Evolutionary conservation across 2,797 vertebrate genomes (phyloP).

Genomic region (Rhynchotus rufescens): DNA sequence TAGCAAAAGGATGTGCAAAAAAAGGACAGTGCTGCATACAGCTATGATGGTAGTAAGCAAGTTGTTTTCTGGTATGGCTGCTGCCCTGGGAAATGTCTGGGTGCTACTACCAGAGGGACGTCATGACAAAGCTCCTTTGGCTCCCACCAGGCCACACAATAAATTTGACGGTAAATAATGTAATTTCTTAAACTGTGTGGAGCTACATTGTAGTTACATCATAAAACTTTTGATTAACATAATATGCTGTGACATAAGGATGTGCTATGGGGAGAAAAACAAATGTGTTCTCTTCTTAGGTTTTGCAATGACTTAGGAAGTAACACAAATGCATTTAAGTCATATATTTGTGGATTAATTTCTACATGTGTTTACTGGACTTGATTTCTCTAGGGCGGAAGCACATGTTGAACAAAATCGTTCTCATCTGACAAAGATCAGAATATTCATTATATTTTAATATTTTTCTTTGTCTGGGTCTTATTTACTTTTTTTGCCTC

Average conservation of each 20-base stretch:
- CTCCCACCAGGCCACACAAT: neutral
- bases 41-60: neutral
- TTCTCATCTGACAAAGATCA: neutral
- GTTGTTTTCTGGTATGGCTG: rapidly evolving
- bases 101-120: neutral
- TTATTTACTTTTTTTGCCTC: neutral
- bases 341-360: neutral
- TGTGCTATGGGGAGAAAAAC: neutral
- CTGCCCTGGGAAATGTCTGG: neutral
- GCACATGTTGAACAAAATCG: neutral
- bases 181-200: neutral
- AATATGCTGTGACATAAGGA: neutral
- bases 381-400: neutral
- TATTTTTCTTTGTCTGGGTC: neutral
- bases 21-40: neutral
- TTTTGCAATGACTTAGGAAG: neutral
- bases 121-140: neutral
- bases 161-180: neutral
- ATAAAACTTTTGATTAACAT: neutral
- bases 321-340: neutral
- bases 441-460: neutral
- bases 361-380: neutral
- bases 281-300: neutral
- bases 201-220: neutral
- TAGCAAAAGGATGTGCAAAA: neutral